Evolutionary conservation across 2,797 vertebrate genomes (phyloP).

Genomic region (Hippocampus kuda): DNA sequence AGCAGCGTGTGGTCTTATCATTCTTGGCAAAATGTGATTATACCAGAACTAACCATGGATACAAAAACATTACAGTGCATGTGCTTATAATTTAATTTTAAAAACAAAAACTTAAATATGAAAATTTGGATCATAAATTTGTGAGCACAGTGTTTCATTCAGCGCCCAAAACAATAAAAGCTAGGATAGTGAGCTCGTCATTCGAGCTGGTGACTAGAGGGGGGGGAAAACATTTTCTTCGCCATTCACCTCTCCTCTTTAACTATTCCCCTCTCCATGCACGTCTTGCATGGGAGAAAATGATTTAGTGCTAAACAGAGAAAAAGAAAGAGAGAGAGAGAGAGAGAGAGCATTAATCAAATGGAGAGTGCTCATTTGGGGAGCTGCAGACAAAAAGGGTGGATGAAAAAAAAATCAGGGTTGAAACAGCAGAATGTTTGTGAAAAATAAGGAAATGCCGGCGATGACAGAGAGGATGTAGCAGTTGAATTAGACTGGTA

Average conservation of each 20-base stretch:
- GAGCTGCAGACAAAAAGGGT: slow-evolving; percentile 38
- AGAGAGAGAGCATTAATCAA: slow-evolving; percentile 27
- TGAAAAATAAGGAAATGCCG: slow-evolving; percentile 14
- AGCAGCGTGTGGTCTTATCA: not conserved
- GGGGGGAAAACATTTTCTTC: slow-evolving; percentile 36
- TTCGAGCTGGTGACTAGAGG: not conserved
- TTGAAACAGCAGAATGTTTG: slow-evolving; percentile 9
- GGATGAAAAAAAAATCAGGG: slow-evolving; percentile 3
- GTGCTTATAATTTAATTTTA: not conserved
- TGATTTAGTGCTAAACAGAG: slow-evolving; percentile 44
- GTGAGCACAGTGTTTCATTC: not conserved
- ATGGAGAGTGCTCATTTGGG: slow-evolving; percentile 37
- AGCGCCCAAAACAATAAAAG: slow-evolving; percentile 4
- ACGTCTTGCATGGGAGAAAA: slow-evolving; percentile 33
- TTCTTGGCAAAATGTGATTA: not conserved
- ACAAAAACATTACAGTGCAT: not conserved
- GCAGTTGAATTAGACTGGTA: slow-evolving; percentile 33
- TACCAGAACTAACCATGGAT: slow-evolving; percentile 1
- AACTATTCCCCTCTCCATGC: slow-evolving; percentile 34
- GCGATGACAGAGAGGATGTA: slow-evolving; percentile 8
- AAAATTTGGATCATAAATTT: not conserved
- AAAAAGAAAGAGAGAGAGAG: slow-evolving; percentile 25
- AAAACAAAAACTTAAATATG: not conserved
- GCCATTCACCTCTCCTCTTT: slow-evolving; percentile 26
- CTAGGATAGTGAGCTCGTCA: slow-evolving; percentile 8